Conservation (phyloP, 1,140 invertebrate genomes). For the Drosophila hydei region DNA sequence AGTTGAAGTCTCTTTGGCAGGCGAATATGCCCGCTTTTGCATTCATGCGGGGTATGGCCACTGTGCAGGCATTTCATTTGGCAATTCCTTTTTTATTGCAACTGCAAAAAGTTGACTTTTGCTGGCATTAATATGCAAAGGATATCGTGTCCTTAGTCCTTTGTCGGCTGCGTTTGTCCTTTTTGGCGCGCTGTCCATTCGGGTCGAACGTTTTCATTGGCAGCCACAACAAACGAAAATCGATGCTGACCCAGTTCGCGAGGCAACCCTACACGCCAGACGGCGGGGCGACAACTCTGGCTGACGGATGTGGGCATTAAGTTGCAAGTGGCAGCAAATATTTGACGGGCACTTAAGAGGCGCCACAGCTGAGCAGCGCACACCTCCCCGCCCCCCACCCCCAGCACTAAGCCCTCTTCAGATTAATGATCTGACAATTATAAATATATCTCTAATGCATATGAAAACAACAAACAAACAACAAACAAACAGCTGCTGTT, state of each 20-base stretch:
- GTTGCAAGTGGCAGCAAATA: slow-evolving; percentile 72
- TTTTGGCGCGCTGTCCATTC: slow-evolving; percentile 34
- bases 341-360: slow-evolving; percentile 74
- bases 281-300: slow-evolving; percentile 41
- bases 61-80: not conserved
- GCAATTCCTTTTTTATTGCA: slow-evolving; percentile 1
- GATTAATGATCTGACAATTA: slow-evolving; percentile 74
- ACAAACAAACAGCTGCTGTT: slow-evolving; percentile 1
- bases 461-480: not conserved
- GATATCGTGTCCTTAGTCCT: slow-evolving; percentile 31
- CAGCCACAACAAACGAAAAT: slow-evolving; percentile 72
- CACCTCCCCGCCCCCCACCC: not conserved
- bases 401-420: slow-evolving; percentile 1
- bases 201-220: slow-evolving; percentile 19
- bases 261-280: slow-evolving; percentile 24
- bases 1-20: no score
- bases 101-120: slow-evolving; percentile 4
- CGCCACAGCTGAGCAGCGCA: slow-evolving; percentile 2
- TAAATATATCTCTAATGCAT: slow-evolving; percentile 54
- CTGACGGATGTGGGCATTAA: slow-evolving; percentile 74
- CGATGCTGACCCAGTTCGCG: slow-evolving; percentile 77
- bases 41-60: no score
- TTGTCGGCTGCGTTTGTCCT: not conserved
- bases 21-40: no score
- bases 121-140: slow-evolving; percentile 60